Conservation (phyloP, 1,140 invertebrate species). For the Pectinophora gossypiella region DNA sequence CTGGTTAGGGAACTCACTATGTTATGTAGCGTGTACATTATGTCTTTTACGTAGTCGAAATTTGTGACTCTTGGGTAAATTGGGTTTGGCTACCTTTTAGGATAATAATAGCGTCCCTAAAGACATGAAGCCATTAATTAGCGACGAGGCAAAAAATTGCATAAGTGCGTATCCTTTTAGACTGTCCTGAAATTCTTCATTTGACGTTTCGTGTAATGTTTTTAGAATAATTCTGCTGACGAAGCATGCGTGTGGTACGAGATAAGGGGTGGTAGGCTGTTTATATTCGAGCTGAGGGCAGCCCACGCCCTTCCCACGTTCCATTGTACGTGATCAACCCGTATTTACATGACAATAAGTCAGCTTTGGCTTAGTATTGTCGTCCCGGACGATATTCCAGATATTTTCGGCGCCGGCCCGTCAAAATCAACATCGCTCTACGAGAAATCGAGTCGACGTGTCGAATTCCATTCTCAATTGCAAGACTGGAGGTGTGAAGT, state of each 20-base stretch:
- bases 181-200: too few relatives aligned
- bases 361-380: conserved; percentile 42
- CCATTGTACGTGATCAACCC: conserved; percentile 59
- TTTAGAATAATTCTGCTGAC: neutral
- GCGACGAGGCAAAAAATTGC: too few relatives aligned
- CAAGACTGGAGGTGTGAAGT: neutral
- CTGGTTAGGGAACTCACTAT: too few relatives aligned
- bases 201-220: too few relatives aligned
- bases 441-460: too few relatives aligned
- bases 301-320: conserved; percentile 44
- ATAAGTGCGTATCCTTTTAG: too few relatives aligned
- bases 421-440: conserved; percentile 5
- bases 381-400: conserved; percentile 6
- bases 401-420: conserved; percentile 20
- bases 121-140: too few relatives aligned
- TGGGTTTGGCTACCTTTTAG: too few relatives aligned
- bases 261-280: conserved; percentile 37
- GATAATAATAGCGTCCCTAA: too few relatives aligned
- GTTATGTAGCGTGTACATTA: too few relatives aligned
- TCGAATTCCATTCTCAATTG: neutral
- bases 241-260: conserved; percentile 7
- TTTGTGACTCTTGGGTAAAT: too few relatives aligned
- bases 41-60: too few relatives aligned
- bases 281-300: conserved; percentile 40
- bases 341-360: conserved; percentile 66